phyloP scores from a whole-genome alignment of 1,140 invertebrate species.

The Medauroidea extradentata region DNA sequence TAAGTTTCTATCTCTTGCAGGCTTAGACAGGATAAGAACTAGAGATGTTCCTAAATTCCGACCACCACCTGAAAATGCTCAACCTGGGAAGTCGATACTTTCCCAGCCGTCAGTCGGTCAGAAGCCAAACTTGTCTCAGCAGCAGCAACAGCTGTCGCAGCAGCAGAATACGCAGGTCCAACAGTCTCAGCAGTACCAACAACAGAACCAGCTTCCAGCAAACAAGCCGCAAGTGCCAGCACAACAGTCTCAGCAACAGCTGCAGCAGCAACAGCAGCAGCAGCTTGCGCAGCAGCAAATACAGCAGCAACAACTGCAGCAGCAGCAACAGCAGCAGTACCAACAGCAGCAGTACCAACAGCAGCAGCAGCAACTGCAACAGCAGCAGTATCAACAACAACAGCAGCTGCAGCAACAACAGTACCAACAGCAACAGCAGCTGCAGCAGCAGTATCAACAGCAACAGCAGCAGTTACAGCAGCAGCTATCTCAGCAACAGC shows the following conservation, averaged over 20 bases:
- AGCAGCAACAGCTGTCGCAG: slow-evolving; percentile 16
- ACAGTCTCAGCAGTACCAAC: slow-evolving; percentile 19
- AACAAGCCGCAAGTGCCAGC: background rate
- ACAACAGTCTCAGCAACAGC: background rate
- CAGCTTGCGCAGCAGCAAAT: slow-evolving; percentile 29
- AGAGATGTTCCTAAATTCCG: slow-evolving; percentile 47
- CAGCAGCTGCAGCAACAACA: slow-evolving; percentile 18
- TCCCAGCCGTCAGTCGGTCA: slow-evolving; percentile 10
- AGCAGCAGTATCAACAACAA: background rate
- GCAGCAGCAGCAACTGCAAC: background rate
- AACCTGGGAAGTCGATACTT: slow-evolving; percentile 43
- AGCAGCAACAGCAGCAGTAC: slow-evolving; percentile 10
- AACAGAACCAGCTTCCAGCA: background rate
- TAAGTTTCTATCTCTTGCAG: too few relatives aligned
- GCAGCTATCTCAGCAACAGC: slow-evolving; percentile 18
- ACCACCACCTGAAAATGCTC: slow-evolving; percentile 43
- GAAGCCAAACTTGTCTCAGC: slow-evolving; percentile 16
- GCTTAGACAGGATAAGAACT: slow-evolving; percentile 31
- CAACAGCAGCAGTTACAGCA: slow-evolving; percentile 15
- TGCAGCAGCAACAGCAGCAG: slow-evolving; percentile 22
- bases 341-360: background rate
- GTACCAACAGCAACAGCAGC: slow-evolving; percentile 13
- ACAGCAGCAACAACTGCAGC: slow-evolving; percentile 14
- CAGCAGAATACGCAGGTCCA: slow-evolving; percentile 26
- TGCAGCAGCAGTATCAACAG: slow-evolving; percentile 18